These are phyloP conservation scores for Hypanus sabinus DNA, from an alignment of 2,113 vertebrate genomes.

Conservation along the genomic window DNA sequence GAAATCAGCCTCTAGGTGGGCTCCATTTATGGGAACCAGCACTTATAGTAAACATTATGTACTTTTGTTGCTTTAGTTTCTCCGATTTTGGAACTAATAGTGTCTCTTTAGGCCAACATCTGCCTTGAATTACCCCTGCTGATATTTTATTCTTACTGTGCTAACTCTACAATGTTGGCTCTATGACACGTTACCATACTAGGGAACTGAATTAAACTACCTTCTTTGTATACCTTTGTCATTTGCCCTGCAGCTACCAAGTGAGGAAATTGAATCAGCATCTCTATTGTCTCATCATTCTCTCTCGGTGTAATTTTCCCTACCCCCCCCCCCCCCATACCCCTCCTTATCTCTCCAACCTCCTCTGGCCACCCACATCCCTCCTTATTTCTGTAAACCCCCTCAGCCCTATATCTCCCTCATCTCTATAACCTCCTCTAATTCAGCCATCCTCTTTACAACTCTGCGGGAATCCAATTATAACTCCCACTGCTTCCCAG, in stretches of 20 bases:
- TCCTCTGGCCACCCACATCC: too few relatives aligned
- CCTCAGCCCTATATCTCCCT: neutral
- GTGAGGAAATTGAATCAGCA: neutral
- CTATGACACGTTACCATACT: neutral
- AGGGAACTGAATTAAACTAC: neutral
- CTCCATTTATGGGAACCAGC: neutral
- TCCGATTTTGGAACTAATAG: neutral
- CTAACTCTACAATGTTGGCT: neutral
- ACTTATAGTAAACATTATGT: slow-evolving; percentile 6
- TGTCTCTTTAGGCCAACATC: neutral
- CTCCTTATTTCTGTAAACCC: neutral
- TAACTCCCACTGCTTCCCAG: too few relatives aligned
- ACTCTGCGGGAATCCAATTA: too few relatives aligned
- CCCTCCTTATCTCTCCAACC: too few relatives aligned
- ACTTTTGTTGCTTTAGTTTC: neutral
- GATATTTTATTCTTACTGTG: neutral
- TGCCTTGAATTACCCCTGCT: neutral
- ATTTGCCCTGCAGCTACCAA: neutral
- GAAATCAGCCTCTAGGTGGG: neutral
- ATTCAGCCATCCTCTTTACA: too few relatives aligned
- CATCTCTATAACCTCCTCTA: neutral
- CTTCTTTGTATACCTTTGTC: neutral
- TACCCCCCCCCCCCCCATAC: too few relatives aligned
- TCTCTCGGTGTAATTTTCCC: too few relatives aligned
- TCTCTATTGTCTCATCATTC: neutral